These are phyloP conservation scores for Harmothoe impar DNA, from an alignment of 2,888 invertebrate species.

Conservation along the genomic window DNA sequence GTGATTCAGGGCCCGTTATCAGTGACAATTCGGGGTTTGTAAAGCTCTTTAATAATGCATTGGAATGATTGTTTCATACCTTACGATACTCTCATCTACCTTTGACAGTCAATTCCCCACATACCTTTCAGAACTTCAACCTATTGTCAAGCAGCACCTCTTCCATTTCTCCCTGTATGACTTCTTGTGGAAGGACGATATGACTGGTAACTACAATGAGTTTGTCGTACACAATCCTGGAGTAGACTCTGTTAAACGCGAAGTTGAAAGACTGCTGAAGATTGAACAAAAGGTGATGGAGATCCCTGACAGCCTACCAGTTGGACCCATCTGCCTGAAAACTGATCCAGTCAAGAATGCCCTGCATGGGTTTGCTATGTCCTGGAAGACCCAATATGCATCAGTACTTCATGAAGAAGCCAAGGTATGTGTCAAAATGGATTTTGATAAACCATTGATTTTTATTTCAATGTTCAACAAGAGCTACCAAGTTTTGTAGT, in stretches of 20 bases:
- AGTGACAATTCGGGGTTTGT: too few relatives aligned
- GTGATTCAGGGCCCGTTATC: too few relatives aligned
- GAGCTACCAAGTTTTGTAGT: too few relatives aligned
- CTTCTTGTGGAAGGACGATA: conserved; percentile 83
- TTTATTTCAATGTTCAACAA: not conserved
- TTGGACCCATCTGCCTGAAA: conserved; percentile 81
- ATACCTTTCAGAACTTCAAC: conserved; percentile 76
- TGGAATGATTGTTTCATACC: too few relatives aligned
- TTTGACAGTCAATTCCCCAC: too few relatives aligned
- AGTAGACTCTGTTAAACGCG: conserved; percentile 66
- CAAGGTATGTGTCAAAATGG: conserved; percentile 74
- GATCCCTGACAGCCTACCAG: conserved; percentile 73
- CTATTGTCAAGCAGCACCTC: conserved; percentile 79
- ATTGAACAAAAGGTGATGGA: conserved; percentile 79
- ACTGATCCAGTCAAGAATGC: conserved; percentile 82
- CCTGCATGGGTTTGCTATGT: conserved; percentile 82
- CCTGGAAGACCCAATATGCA: conserved; percentile 83
- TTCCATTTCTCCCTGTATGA: conserved; percentile 82
- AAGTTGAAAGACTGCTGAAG: conserved; percentile 77
- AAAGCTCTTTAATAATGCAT: too few relatives aligned
- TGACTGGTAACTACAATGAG: conserved; percentile 82
- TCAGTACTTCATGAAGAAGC: conserved; percentile 82
- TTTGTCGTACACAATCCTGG: conserved; percentile 80
- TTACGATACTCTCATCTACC: too few relatives aligned
- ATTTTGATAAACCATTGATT: not conserved